These are phyloP conservation scores for Hippolais icterina DNA, from an alignment of 2,113 vertebrate genomes.

Conservation along the genomic window DNA sequence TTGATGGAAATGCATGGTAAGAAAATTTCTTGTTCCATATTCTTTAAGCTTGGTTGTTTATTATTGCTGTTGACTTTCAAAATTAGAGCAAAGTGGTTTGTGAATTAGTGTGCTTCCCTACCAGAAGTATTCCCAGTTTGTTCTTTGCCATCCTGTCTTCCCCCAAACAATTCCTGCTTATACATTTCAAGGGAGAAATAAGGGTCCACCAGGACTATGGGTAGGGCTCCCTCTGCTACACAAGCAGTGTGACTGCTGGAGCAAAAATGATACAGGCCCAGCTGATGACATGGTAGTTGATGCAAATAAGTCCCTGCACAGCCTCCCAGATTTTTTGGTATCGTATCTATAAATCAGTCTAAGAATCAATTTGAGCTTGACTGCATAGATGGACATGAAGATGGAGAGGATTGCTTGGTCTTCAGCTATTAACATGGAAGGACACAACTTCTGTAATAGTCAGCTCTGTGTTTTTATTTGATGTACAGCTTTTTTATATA, in stretches of 20 bases:
- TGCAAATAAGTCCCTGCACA: slow-evolving; percentile 39
- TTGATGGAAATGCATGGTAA: background rate
- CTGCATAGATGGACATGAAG: slow-evolving; percentile 48
- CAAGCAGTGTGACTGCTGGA: background rate
- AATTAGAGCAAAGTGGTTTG: background rate
- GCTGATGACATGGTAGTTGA: slow-evolving; percentile 13
- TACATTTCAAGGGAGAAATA: slow-evolving; percentile 13
- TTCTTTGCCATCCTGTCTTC: background rate
- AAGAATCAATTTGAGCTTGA: slow-evolving; percentile 55
- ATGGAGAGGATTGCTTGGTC: slow-evolving; percentile 27
- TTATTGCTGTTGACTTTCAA: background rate
- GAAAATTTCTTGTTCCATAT: background rate
- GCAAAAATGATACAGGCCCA: background rate
- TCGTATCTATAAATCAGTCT: slow-evolving; percentile 51
- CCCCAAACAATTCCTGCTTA: background rate
- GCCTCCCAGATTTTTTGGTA: slow-evolving; percentile 34
- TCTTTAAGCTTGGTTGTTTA: background rate
- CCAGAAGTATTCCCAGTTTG: background rate
- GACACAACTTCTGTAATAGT: slow-evolving; percentile 24
- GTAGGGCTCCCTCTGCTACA: slow-evolving; percentile 5
- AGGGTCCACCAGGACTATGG: background rate
- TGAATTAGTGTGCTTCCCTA: background rate
- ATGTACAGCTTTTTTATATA: slow-evolving; percentile 34
- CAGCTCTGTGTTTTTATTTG: slow-evolving; percentile 19
- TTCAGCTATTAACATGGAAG: slow-evolving; percentile 42